Conservation (phyloP, 2,888 invertebrate genomes). For the Busseola fusca region DNA sequence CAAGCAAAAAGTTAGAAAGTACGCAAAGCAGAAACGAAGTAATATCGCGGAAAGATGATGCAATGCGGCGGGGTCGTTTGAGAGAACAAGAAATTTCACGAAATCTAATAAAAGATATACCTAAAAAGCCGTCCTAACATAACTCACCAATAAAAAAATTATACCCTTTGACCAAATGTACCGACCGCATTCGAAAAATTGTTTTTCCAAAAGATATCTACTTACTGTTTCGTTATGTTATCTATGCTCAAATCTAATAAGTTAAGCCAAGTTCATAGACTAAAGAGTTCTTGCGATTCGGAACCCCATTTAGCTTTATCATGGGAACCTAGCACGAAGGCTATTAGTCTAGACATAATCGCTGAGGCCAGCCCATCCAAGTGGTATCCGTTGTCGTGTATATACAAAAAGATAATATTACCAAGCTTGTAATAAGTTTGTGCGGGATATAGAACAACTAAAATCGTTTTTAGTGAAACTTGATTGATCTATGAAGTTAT, state of each 20-base stretch:
- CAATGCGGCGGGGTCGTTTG: too few species aligned
- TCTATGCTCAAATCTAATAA: slow-evolving; percentile 15
- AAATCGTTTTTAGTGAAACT: background rate
- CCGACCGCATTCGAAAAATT: background rate
- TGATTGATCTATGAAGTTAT: background rate
- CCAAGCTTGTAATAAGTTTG: background rate
- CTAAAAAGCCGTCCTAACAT: background rate
- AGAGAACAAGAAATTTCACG: too few species aligned
- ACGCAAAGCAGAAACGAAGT: too few species aligned
- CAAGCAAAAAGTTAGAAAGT: too few species aligned
- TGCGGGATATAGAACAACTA: background rate
- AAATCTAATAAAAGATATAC: background rate
- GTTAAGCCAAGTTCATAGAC: slow-evolving; percentile 8
- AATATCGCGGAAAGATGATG: too few species aligned
- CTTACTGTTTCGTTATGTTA: slow-evolving; percentile 8
- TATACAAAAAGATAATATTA: slow-evolving; percentile 9
- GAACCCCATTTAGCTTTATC: slow-evolving; percentile 29
- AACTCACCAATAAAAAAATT: too few species aligned
- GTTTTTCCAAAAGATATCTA: background rate
- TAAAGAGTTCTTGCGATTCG: background rate
- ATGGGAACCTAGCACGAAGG: slow-evolving; percentile 65
- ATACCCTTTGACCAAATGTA: too few species aligned
- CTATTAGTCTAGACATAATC: slow-evolving; percentile 53
- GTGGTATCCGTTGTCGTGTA: background rate
- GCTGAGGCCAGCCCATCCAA: slow-evolving; percentile 21